A percentile compares a stretch with the other conserved stretches of the same genome.
Conservation (phyloP, 2,888 invertebrate genomes). For the Macaria notata region DNA sequence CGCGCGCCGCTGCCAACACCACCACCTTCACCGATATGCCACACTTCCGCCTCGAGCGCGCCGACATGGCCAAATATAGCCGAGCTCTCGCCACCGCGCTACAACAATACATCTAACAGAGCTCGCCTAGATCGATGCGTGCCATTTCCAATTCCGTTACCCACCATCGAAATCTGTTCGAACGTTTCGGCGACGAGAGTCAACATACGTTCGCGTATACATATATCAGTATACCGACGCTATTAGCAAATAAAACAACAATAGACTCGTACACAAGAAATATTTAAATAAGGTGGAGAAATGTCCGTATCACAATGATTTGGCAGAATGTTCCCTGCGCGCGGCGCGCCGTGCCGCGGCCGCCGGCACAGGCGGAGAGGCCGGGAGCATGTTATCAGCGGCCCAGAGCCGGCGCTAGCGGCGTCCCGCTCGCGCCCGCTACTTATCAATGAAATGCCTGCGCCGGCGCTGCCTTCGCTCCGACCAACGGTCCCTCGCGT, state of each 20-base stretch:
- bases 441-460: conserved; percentile 79
- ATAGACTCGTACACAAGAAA: neutral
- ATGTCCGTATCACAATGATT: conserved; percentile 47
- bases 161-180: too few relatives aligned
- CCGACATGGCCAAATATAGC: neutral
- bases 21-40: conserved; percentile 31
- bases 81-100: too few relatives aligned
- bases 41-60: conserved; percentile 23
- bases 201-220: too few relatives aligned
- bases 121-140: too few relatives aligned
- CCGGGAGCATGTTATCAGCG: conserved; percentile 32
- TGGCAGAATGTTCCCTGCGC: conserved; percentile 46
- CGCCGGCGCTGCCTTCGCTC: conserved; percentile 48
- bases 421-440: conserved; percentile 68
- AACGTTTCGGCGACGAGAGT: too few relatives aligned
- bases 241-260: too few relatives aligned
- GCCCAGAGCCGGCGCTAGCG: conserved; percentile 42
- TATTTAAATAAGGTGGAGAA: conserved; percentile 15
- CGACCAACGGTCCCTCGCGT: conserved; percentile 66
- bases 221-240: too few relatives aligned
- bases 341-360: too few relatives aligned
- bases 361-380: neutral
- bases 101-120: too few relatives aligned
- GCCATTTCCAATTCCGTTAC: too few relatives aligned
- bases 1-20: conserved; percentile 24